These are phyloP conservation scores for Chymomyza caudatula DNA, from an alignment of 2,888 invertebrate genomes.

Conservation along the genomic window DNA sequence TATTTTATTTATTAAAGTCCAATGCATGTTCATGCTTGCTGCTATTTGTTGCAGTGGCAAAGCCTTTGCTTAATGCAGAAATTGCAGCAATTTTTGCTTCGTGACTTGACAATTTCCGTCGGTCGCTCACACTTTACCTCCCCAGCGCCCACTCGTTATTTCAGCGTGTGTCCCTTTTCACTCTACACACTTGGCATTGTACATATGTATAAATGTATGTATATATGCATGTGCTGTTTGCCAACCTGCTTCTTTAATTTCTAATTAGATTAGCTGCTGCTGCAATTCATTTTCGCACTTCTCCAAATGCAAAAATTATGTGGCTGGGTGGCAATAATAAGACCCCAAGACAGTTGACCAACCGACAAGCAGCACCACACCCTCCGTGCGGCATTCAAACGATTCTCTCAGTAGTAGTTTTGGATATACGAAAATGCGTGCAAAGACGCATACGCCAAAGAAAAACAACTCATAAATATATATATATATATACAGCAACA, in stretches of 20 bases:
- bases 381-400: slow-evolving; percentile 25
- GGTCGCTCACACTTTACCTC: slow-evolving; percentile 35
- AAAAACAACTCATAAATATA: slow-evolving; percentile 46
- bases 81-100: slow-evolving; percentile 46
- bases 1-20: slow-evolving; percentile 32
- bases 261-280: slow-evolving; percentile 65
- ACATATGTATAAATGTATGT: slow-evolving; percentile 27
- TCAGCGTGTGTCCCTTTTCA: slow-evolving; percentile 38
- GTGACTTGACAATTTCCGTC: slow-evolving; percentile 64
- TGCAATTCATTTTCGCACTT: slow-evolving; percentile 20
- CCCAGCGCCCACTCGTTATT: slow-evolving; percentile 18
- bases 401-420: slow-evolving; percentile 11
- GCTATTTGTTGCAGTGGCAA: not conserved
- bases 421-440: slow-evolving; percentile 51
- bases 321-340: slow-evolving; percentile 1
- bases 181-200: slow-evolving; percentile 13
- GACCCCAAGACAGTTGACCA: not conserved
- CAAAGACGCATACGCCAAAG: slow-evolving; percentile 40
- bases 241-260: slow-evolving; percentile 52
- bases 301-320: slow-evolving; percentile 38
- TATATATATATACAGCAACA: slow-evolving; percentile 29
- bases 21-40: slow-evolving; percentile 1
- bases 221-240: slow-evolving; percentile 30
- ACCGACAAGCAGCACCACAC: slow-evolving; percentile 36
- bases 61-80: slow-evolving; percentile 16